Conservation (phyloP, 2,888 invertebrate genomes). For the Aplocera efformata region DNA sequence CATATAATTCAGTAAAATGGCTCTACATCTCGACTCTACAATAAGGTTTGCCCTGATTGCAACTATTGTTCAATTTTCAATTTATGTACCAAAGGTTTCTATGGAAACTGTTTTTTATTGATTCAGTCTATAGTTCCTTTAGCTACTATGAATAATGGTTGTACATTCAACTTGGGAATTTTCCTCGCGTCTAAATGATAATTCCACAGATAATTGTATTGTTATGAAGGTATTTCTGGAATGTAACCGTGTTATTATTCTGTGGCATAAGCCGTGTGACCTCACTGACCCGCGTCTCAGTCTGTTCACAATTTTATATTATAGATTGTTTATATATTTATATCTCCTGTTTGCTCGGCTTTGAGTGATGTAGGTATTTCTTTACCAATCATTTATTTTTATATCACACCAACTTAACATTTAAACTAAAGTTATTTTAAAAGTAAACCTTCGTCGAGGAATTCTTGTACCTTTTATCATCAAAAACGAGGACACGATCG, state of each 20-base stretch:
- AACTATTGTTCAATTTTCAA: neutral
- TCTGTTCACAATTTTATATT: slow-evolving; percentile 34
- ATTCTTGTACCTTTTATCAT: slow-evolving; percentile 16
- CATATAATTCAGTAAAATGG: no score
- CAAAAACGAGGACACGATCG: slow-evolving; percentile 19
- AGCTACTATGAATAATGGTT: slow-evolving; percentile 8
- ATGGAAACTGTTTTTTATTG: slow-evolving; percentile 21
- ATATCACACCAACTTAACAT: slow-evolving; percentile 18
- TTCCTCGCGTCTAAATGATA: slow-evolving; percentile 28
- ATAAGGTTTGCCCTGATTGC: no score
- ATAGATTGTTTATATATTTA: slow-evolving; percentile 14
- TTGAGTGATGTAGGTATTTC: slow-evolving; percentile 23
- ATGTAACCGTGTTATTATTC: slow-evolving; percentile 16
- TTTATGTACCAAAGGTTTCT: slow-evolving; percentile 9
- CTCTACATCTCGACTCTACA: no score
- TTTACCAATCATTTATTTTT: no score
- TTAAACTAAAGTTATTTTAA: slow-evolving; percentile 8
- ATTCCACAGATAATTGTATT: slow-evolving; percentile 30
- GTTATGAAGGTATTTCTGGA: slow-evolving; percentile 28
- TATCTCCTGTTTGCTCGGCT: slow-evolving; percentile 24
- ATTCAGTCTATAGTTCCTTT: slow-evolving; percentile 8
- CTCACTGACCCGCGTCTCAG: slow-evolving; percentile 27
- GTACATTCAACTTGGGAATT: slow-evolving; percentile 21
- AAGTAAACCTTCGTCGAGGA: slow-evolving; percentile 14
- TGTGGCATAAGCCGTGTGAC: slow-evolving; percentile 23